Conservation (phyloP, 1,140 invertebrate species). For the Zaprionus davidi region DNA sequence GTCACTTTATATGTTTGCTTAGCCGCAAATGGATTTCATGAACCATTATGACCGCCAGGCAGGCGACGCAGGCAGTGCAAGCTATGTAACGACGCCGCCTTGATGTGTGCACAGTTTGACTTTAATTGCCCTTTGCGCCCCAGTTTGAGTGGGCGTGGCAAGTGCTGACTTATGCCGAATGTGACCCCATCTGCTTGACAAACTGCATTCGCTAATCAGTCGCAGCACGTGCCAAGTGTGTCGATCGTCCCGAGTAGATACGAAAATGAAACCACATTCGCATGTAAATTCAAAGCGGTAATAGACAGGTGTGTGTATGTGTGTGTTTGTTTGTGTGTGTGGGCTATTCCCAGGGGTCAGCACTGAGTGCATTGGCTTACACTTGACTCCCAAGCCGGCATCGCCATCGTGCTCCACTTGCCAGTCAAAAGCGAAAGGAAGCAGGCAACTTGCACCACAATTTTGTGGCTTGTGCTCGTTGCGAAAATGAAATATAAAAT, state of each 20-base stretch:
- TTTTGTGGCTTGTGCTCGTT: conserved; percentile 24
- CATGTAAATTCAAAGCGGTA: not conserved
- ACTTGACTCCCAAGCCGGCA: not conserved
- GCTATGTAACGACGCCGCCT: conserved; percentile 30
- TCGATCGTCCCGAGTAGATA: conserved; percentile 26
- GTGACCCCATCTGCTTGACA: conserved; percentile 17
- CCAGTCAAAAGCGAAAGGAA: conserved; percentile 49
- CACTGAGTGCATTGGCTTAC: conserved; percentile 15
- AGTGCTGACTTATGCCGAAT: conserved; percentile 39
- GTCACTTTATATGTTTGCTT: conserved; percentile 43
- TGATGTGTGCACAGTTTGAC: conserved; percentile 38
- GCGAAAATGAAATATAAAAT: conserved; percentile 15
- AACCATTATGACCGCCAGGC: conserved; percentile 40
- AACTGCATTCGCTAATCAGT: conserved; percentile 24
- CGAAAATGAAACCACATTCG: conserved; percentile 15
- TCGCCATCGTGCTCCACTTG: conserved; percentile 52
- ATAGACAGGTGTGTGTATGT: not conserved
- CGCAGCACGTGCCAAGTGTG: conserved; percentile 9
- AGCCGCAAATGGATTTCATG: conserved; percentile 55
- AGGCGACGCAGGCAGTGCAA: conserved; percentile 22
- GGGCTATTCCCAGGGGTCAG: conserved; percentile 12
- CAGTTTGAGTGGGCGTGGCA: conserved; percentile 24
- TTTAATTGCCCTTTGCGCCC: conserved; percentile 42
- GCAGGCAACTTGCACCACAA: conserved; percentile 40
- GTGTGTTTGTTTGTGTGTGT: not conserved